Evolutionary conservation across 2,113 vertebrate genomes (phyloP).

Genomic region (Anseranas semipalmata): DNA sequence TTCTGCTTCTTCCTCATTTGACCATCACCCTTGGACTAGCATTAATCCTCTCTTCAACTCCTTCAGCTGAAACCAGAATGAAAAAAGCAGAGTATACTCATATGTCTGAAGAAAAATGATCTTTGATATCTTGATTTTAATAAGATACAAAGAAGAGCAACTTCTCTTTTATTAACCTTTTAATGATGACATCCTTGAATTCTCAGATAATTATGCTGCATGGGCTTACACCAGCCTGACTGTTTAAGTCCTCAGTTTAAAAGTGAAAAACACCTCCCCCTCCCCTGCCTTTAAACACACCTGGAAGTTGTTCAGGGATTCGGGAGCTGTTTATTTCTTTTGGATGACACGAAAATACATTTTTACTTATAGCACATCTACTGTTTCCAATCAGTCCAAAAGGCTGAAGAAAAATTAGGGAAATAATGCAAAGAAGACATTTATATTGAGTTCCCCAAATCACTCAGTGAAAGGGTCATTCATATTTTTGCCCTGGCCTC

Average conservation of each 20-base stretch:
- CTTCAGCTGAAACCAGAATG: neutral
- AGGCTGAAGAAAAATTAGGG: neutral
- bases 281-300: neutral
- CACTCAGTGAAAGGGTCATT: neutral
- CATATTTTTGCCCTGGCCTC: neutral
- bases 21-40: neutral
- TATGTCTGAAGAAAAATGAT: neutral
- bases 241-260: neutral
- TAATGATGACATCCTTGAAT: neutral
- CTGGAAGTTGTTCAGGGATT: neutral
- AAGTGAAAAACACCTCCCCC: neutral
- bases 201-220: neutral
- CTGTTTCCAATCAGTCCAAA: neutral
- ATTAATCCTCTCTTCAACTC: neutral
- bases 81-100: neutral
- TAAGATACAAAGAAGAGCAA: neutral
- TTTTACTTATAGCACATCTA: constrained; percentile 2
- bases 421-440: neutral
- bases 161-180: neutral
- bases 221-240: neutral
- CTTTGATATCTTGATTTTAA: neutral
- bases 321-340: constrained; percentile 32
- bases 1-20: neutral
- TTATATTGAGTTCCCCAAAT: neutral
- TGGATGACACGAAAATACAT: neutral